Base-by-base conservation (phyloP, 2,797 vertebrate genomes). In the Buphagus erythrorhynchus region DNA sequence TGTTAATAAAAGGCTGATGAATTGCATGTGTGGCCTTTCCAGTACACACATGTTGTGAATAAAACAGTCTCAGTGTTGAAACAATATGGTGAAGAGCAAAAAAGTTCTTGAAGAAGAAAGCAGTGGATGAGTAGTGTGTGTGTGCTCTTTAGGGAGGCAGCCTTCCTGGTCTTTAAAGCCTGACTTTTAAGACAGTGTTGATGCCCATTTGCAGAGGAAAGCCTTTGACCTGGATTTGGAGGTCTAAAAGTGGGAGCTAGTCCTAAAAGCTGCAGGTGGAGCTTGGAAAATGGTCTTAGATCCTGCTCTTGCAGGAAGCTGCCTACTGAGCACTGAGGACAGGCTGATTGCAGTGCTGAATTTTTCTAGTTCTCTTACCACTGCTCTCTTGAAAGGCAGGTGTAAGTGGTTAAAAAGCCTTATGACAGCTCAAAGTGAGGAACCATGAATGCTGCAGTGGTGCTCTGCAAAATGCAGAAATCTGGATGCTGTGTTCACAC, bases 401-500 rank as follows among this genome's bases (percentile, higher is more conserved):
- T 36, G 2, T 2, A 40, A 22, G 19, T 74, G 45, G 5, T 51
- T 69, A 42, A 69, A 82, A 82, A 46, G 14, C 36, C 25, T 80
- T 0, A 0, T 52, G 52, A 13, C 36, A 13, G 65, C 33, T 76
- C 43, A 9, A 3, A 48, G 52, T 4, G n/a, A 63, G 45, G 61
- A 78, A 3, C 62, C 59, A 15, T n/a, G 61, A 88, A 35, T 42
- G 49, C 28, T 63, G 6, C 46, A 59, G 84, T 49, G 72, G 46
- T 29, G 63, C 20, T 66, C 5, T 25, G 21, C 2, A 4, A 62
- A 85, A 33, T 16, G 51, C 67, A 71, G 59, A 36, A n/a, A 21
- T 74, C 16, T 84, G 86, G 45, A 75, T 51, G 24, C 6, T 0
- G 0, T 35, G 12, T 61, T 59, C 21, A 11, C 0, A 0, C 21